Evolutionary conservation across 1,140 invertebrate species (phyloP), one percentile per base, ranked within the genome.

Genomic region (Pseudoatta argentina): DNA sequence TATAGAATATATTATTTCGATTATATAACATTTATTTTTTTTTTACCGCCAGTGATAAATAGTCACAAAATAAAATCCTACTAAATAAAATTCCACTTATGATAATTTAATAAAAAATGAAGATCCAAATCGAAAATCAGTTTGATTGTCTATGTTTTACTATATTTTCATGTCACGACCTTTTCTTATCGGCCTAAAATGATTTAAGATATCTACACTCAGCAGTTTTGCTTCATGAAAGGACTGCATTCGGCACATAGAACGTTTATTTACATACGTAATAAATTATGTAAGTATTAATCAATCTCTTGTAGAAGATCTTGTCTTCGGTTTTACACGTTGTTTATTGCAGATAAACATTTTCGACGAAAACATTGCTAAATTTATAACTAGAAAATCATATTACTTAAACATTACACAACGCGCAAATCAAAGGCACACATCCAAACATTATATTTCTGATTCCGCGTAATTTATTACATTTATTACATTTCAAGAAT

Each of bases 151-250:
- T 44, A 44, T 44, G 8, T 8, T 7, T 44, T 77, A 77, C 18
- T 77, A 77, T 27, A n/a, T 77, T 64, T 75, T 24, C 10, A 39
- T 76, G 39, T 64, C 75, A 8, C 39, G 30, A 75, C 34, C 18
- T 77, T 27, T n/a, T 7, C 21, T 77, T 77, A 77, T 77, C 57
- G 63, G 57, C 16, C 34, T n/a, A 64, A 77, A 27, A 64, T 18
- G 6, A 34, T 34, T 64, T 44, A 48, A 64, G 57, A 75, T 77
- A 64, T 30, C 30, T 48, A 57, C 63, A 24, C 53, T 59, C 53
- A 39, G 7, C 12, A 75, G 18, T 75, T 39, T 34, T 75, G 30
- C 6, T 75, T n/a, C 34, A 39, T 75, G 57, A 57, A 75, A 24
- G 14, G 59, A 39, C 34, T n/a, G 14, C 1, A 57, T 57, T 57